Evolutionary conservation across 2,113 vertebrate species (phyloP).

Genomic region (Paracanthobrama guichenoti): DNA sequence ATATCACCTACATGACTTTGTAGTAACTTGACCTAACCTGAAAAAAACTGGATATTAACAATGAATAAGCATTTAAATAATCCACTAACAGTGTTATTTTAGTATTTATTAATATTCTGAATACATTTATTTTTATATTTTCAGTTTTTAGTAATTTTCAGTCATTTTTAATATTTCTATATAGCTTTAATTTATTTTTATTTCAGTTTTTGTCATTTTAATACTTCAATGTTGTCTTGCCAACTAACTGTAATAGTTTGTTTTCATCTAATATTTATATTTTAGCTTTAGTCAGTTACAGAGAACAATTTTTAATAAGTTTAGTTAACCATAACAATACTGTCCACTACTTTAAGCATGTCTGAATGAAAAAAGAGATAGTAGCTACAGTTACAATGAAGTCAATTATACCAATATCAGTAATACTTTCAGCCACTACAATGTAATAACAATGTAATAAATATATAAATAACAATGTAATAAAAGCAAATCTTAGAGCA

Average conservation of each 20-base stretch:
- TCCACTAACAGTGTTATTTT: background rate
- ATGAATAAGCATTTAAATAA: background rate
- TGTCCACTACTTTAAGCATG: no score
- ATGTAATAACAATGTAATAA: background rate
- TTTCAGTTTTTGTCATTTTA: no score
- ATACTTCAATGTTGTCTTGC: no score
- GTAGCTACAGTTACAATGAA: no score
- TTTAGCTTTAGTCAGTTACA: no score
- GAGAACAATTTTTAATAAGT: no score
- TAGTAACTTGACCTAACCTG: background rate
- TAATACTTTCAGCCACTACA: background rate
- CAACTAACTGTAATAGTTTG: no score
- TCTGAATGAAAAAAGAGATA: no score
- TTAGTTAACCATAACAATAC: no score
- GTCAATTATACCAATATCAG: background rate
- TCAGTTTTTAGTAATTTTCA: background rate
- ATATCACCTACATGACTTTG: background rate
- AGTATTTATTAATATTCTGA: background rate
- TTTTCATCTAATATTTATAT: no score
- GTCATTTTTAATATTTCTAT: no score
- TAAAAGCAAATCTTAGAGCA: background rate
- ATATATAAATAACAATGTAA: background rate
- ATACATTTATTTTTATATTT: background rate
- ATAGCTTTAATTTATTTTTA: no score
- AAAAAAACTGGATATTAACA: background rate